Percentiles rank a stretch among this genome's conserved stretches.
Conservation (phyloP, 2,113 vertebrate species). For the Pionites leucogaster region DNA sequence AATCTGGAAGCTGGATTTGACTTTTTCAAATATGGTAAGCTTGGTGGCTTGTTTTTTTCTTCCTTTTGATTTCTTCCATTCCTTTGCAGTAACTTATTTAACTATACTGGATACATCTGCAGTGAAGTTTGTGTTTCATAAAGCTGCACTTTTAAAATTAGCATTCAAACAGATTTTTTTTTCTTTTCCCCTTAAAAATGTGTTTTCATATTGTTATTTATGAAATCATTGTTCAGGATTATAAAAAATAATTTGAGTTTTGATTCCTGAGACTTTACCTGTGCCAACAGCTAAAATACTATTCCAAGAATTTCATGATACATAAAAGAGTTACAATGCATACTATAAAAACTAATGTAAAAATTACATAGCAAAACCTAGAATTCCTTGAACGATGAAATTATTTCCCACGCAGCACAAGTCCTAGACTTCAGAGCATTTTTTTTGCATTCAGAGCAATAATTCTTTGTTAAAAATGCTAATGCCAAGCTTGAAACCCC, state of each 20-base stretch:
- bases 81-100: background rate
- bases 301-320: background rate
- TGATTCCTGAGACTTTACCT: background rate
- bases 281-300: background rate
- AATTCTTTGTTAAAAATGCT: background rate
- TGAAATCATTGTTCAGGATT: background rate
- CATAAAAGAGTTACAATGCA: background rate
- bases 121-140: background rate
- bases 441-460: background rate
- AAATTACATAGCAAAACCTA: background rate
- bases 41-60: background rate
- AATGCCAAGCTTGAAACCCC: background rate
- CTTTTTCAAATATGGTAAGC: constrained; percentile 89
- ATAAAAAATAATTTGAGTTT: background rate
- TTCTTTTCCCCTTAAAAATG: background rate
- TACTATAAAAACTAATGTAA: background rate
- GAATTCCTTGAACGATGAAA: background rate
- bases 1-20: constrained; percentile 96
- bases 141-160: background rate
- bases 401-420: background rate
- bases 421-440: background rate
- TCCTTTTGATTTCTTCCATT: background rate
- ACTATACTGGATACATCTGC: background rate
- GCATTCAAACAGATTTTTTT: background rate
- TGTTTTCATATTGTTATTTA: background rate